Percentiles rank a stretch among this genome's conserved stretches.
Evolutionary conservation across 2,888 invertebrate genomes (phyloP).

Genomic region (Monoplex corrugatus): DNA sequence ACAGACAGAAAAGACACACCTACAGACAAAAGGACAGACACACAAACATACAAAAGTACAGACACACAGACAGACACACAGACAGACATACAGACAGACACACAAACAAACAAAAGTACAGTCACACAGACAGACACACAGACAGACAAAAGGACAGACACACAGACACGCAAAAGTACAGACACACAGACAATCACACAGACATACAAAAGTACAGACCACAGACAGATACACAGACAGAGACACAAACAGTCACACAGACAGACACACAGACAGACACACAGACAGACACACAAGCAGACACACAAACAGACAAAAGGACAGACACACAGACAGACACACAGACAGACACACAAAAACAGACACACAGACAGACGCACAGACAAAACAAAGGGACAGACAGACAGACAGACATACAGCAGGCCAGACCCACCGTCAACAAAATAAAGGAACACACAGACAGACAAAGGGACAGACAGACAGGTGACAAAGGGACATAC

Average conservation of each 20-base stretch:
- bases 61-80: background rate
- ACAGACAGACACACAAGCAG: background rate
- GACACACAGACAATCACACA: background rate
- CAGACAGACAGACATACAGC: background rate
- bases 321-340: background rate
- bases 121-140: too few species aligned
- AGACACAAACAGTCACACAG: background rate
- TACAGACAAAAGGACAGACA: too few species aligned
- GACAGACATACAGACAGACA: background rate
- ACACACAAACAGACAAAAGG: background rate
- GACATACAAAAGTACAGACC: background rate
- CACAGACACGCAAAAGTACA: background rate
- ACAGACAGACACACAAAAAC: background rate
- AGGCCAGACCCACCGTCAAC: background rate
- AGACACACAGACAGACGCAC: background rate
- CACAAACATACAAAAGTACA: background rate
- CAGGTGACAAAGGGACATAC: background rate
- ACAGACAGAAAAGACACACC: background rate
- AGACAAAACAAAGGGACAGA: slow-evolving; percentile 13
- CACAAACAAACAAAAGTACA: background rate
- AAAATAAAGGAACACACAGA: background rate
- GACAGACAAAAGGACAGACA: too few species aligned
- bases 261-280: background rate
- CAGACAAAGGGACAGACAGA: background rate
- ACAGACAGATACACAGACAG: background rate